Evolutionary conservation across 2,888 invertebrate genomes (phyloP), one percentile per base, ranked within the genome.

Genomic region (Eristalinus aeneus): DNA sequence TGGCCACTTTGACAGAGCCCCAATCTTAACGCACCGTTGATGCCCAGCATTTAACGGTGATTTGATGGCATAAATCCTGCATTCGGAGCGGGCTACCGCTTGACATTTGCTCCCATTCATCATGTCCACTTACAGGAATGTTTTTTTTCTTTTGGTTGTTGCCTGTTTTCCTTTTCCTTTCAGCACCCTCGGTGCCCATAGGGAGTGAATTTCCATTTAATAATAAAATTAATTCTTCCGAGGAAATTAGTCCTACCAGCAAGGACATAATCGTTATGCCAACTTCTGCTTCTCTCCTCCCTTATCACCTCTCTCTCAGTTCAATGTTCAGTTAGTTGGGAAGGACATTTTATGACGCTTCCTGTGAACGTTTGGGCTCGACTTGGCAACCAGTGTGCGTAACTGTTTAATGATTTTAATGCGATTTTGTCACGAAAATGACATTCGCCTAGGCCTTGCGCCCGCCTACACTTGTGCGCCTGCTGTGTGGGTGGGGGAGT

Each of bases 351-450:
- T 72, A 36, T 68, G 68, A 2, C 80, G 75, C 68, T 68, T 80
- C 34, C 60, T 34, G 76, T 56, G 53, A 16, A 64, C 85, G 54
- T 63, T 73, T 34, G 65, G 46, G 56, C 56, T 32, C 8, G 71
- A 61, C 79, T 75, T 58, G 63, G 76, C 68, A 80, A 53, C 85
- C 72, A 31, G 61, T 81, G 81, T 85, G 85, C 85, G 85, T 81
- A 85, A 85, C 81, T 76, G 76, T 77, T 85, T 81, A 85, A 76
- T 76, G 81, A 81, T 76, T 80, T 77, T 85, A 85, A 85, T 81
- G 81, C 20, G 72, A 53, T 54, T 73, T 85, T 76, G 85, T 81
- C 85, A 85, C 81, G 81, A 76, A 77, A 64, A 73, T 69, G 32
- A 5, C 53, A 67, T 54, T 63, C 46, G 16, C 46, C 46, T n/a